Evolutionary conservation across 2,888 invertebrate genomes (phyloP), one percentile per base, ranked within the genome.

Genomic region (Prenolepis imparis): DNA sequence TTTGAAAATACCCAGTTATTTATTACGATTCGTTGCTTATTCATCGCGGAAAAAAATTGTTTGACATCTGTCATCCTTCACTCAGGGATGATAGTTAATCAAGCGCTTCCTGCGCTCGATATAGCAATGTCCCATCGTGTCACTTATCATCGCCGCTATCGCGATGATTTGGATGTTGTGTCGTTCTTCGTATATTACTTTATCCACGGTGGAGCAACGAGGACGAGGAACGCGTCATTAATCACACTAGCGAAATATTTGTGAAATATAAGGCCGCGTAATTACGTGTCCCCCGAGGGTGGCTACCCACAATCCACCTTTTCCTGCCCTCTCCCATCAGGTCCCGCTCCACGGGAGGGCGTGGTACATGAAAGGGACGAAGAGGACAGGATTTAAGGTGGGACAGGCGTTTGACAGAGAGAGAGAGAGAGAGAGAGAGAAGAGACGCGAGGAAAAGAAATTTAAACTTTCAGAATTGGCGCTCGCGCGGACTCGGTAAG

Each of bases 231-330:
- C 86, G 87, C 86, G 87, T 92, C 92, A 89, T 92, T 91, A 92
- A 92, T 92, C 92, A 91, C 90, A 87, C 85, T 83, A 80, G 90
- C 70, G 84, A 89, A 90, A 91, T 91, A 92, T 90, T 89, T 90
- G 85, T 83, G 75, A 88, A 88, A 91, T 91, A 87, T 90, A 90
- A 91, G 85, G 85, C 83, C 85, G n/a, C n/a, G 88, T 88, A 90
- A 91, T 91, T 91, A 91, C 89, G 86, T 66, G 68, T 61, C 67
- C 64, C 83, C 70, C 72, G 63, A 12, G 67, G 73, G 70, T 83
- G 63, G 52, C 18, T 15, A 41, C 52, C 12, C 44, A 52, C 48
- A 39, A 59, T 68, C 59, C 18, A 28, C 44, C 39, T 39, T 18
- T 55, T 39, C n/a, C 41, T 41, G 3, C 24, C 32, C 28, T 68